Evolutionary conservation across 1,140 invertebrate genomes (phyloP), one percentile per base, ranked within the genome.

Genomic region (Thalassaphorura encarpata): DNA sequence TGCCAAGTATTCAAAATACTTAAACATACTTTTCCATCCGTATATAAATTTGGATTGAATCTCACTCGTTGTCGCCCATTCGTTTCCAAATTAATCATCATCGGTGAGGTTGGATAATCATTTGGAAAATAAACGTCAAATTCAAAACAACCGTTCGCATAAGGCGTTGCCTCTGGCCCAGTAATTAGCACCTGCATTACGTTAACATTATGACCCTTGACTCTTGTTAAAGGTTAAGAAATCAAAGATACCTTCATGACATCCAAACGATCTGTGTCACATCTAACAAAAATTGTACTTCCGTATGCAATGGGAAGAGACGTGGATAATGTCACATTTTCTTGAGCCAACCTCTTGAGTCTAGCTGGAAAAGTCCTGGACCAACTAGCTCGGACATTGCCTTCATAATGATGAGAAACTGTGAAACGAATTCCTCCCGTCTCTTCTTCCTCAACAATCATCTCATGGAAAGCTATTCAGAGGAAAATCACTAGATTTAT

Each of bases 1-100:
- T 97, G 92, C 94, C 94, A 97, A 0, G 94, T 97, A 71, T 96
- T 96, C 23, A 97, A 75, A 55, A 97, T 87, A 63, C 89, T 94
- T 63, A 97, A 81, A 72, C 93, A 96, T 48, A 97, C 92, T 78
- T 95, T 95, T 47, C 93, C 92, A 74, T 96, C 91, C 74, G 93
- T 91, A 73, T 97, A 97, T 23, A 97, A 76, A 79, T 97, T 97
- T 24, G 93, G 93, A 77, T 97, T 97, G 71, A 97, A 97, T 59
- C 93, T 80, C 62, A 97, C 87, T 0, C 87, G 85, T 67, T 90
- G 88, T 54, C 89, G 84, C 26, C 93, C 93, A 2, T 91, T 97
- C 13, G 93, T 97, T 75, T 93, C 86, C 67, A 96, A 75, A 75
- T 94, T 95, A 66, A 63, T 60, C 83, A 87, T 85, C 50, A 80